Conservation (phyloP, 2,113 vertebrate species). For the Platycercus adscitus region DNA sequence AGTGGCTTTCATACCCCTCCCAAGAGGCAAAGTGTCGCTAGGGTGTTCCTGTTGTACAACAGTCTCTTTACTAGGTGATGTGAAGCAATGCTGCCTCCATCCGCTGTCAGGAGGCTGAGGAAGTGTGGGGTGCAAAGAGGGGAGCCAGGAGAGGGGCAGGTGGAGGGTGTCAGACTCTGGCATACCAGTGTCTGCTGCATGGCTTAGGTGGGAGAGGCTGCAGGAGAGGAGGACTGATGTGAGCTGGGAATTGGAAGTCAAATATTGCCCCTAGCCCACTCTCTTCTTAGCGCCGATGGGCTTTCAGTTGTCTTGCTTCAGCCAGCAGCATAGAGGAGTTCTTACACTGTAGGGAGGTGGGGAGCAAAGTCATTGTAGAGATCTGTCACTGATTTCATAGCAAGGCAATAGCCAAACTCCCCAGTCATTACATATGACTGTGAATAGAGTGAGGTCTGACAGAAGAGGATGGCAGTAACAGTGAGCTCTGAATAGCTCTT, state of each 20-base stretch:
- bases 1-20: background rate
- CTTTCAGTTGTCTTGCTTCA: background rate
- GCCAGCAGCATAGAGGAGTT: rapidly evolving
- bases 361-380: background rate
- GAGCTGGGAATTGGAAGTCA: background rate
- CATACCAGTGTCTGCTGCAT: background rate
- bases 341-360: background rate
- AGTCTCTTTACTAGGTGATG: background rate
- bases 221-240: background rate
- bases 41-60: background rate
- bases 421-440: background rate
- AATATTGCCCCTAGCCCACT: background rate
- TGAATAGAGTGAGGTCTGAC: background rate
- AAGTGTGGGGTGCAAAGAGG: background rate
- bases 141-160: background rate
- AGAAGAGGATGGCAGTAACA: background rate
- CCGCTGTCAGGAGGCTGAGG: background rate
- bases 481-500: background rate
- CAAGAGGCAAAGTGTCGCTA: background rate
- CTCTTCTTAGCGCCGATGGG: rapidly evolving
- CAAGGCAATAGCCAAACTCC: background rate
- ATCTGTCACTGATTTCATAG: background rate
- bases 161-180: background rate
- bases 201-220: background rate
- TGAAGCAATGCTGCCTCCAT: background rate